Conservation (phyloP, 2,797 vertebrate species). For the Gadopsis bispinosus region DNA sequence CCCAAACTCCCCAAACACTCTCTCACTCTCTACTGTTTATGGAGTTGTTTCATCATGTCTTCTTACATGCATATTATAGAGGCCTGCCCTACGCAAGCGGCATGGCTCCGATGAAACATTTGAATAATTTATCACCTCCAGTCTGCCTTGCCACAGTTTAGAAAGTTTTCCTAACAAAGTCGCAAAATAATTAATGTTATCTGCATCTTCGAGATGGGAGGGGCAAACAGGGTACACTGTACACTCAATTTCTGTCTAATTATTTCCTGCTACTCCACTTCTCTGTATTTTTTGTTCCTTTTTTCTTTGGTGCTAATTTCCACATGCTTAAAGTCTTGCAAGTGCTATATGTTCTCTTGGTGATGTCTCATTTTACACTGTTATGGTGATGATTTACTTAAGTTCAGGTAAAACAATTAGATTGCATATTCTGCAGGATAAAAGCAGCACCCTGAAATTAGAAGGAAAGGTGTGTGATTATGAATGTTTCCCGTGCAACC, state of each 20-base stretch:
- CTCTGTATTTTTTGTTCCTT: not conserved
- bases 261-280: not conserved
- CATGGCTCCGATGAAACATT: conserved; percentile 74
- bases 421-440: conserved; percentile 14
- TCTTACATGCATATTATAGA: conserved; percentile 83
- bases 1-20: conserved; percentile 53
- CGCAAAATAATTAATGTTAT: conserved; percentile 81
- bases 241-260: not conserved
- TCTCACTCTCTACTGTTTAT: conserved; percentile 74
- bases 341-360: not conserved
- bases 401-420: conserved; percentile 26
- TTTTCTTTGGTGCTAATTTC: not conserved
- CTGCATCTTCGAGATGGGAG: conserved; percentile 62
- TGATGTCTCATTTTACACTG: conserved; percentile 6
- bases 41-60: conserved; percentile 79
- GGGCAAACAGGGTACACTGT: conserved; percentile 29
- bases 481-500: conserved; percentile 9
- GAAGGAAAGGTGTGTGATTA: conserved; percentile 12
- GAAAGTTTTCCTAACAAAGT: conserved; percentile 80
- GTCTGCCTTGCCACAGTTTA: conserved; percentile 77
- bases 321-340: not conserved
- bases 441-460: conserved; percentile 16
- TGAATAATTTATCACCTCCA: conserved; percentile 82
- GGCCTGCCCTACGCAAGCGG: conserved; percentile 73
- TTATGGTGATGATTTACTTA: conserved; percentile 9